Evolutionary conservation across 2,113 vertebrate species (phyloP).

Genomic region (Chrysemys picta): DNA sequence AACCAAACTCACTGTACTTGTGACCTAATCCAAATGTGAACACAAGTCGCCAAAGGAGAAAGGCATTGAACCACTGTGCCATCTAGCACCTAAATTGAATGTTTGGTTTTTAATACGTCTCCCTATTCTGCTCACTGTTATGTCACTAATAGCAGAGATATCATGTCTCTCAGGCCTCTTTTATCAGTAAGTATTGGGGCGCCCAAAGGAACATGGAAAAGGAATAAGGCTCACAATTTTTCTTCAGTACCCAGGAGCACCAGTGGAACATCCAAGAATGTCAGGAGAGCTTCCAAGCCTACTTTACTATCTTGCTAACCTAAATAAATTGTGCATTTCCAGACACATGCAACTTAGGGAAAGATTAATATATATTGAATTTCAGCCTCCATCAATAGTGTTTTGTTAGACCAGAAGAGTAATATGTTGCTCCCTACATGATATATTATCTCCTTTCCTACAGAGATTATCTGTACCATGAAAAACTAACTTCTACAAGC

Average conservation of each 20-base stretch:
- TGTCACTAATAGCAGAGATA: not conserved
- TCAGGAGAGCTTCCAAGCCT: not conserved
- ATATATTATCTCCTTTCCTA: not conserved
- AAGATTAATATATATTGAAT: not conserved
- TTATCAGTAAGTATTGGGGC: not conserved
- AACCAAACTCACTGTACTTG: constrained; percentile 11
- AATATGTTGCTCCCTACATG: not conserved
- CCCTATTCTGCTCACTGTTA: not conserved
- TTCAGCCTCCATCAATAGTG: not conserved
- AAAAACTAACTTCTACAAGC: constrained; percentile 3
- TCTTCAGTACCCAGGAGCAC: not conserved
- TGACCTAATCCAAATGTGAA: constrained; percentile 16
- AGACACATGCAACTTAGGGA: not conserved
- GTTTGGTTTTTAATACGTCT: not conserved
- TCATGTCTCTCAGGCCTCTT: not conserved
- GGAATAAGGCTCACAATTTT: not conserved
- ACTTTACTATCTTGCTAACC: not conserved
- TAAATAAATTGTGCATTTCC: not conserved
- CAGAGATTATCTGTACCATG: not conserved
- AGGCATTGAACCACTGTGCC: not conserved
- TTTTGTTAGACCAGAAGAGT: constrained; percentile 25
- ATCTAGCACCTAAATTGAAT: not conserved
- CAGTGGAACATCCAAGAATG: not conserved
- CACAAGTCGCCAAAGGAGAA: constrained; percentile 14
- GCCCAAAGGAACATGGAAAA: not conserved